Evolutionary conservation across 2,797 vertebrate species (phyloP).

Genomic region (Enteromius radiatus): DNA sequence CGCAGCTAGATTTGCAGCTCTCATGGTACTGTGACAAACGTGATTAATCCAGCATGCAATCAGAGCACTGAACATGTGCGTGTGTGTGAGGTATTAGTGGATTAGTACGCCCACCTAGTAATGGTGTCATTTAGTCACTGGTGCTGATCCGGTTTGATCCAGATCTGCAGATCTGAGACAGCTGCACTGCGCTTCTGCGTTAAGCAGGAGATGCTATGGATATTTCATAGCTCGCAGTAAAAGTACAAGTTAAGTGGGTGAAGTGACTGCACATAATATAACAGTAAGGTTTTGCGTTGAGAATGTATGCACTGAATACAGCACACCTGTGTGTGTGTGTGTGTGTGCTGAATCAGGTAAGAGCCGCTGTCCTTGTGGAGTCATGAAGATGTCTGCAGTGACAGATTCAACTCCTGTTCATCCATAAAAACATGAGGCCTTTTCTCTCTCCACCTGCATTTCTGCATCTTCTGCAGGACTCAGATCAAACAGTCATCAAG

Average conservation of each 20-base stretch:
- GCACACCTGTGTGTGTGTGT: conserved; percentile 27
- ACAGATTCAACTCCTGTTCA: conserved; percentile 64
- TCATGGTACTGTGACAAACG: conserved; percentile 5
- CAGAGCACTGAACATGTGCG: conserved; percentile 10
- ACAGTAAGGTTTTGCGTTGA: not conserved
- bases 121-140: conserved; percentile 74
- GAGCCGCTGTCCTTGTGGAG: conserved; percentile 69
- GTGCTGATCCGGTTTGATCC: conserved; percentile 70
- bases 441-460: conserved; percentile 13
- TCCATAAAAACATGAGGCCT: conserved; percentile 64
- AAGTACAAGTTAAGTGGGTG: not conserved
- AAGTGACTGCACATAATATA: not conserved
- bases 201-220: not conserved
- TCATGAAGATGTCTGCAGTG: conserved; percentile 73
- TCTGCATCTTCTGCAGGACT: conserved; percentile 6
- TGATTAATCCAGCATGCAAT: conserved; percentile 38
- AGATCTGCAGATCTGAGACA: conserved; percentile 66
- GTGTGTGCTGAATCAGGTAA: conserved; percentile 61
- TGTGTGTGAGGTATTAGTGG: conserved; percentile 66
- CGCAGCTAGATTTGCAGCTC: not conserved
- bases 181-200: conserved; percentile 37
- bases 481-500: not conserved
- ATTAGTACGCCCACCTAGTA: conserved; percentile 67
- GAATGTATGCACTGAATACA: not conserved
- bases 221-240: not conserved